A percentile compares a stretch with the other conserved stretches of the same genome.
Evolutionary conservation across 2,113 vertebrate genomes (phyloP).

Genomic region (Gymnocephalus cernua): DNA sequence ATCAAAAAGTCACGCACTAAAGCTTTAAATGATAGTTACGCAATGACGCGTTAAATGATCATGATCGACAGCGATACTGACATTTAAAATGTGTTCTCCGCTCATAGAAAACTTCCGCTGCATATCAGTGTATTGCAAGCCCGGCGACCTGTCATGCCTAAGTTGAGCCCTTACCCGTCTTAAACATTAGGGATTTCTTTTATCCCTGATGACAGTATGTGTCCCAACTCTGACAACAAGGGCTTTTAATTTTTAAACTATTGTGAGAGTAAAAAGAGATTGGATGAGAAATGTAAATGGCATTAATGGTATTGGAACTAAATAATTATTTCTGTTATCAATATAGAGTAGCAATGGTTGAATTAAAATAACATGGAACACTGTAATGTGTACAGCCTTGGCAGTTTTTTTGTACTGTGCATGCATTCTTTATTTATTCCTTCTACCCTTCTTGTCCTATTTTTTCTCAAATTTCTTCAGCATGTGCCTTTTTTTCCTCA

Average conservation of each 20-base stretch:
- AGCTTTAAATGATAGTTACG: too few relatives aligned
- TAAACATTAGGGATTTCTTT: too few relatives aligned
- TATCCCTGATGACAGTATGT: not conserved
- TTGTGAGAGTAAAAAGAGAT: not conserved
- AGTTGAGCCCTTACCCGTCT: too few relatives aligned
- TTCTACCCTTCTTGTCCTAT: not conserved
- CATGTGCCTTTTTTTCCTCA: slow-evolving; percentile 5
- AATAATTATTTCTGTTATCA: not conserved
- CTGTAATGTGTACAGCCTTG: not conserved
- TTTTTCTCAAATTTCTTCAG: not conserved
- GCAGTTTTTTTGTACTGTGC: not conserved
- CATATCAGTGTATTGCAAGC: too few relatives aligned
- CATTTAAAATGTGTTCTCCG: too few relatives aligned
- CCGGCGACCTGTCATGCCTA: too few relatives aligned
- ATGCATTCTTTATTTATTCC: not conserved
- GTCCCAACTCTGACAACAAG: not conserved
- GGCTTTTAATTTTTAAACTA: not conserved
- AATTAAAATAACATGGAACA: not conserved
- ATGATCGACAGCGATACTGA: too few relatives aligned
- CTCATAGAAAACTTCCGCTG: too few relatives aligned
- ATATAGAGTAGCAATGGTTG: not conserved
- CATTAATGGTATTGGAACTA: not conserved
- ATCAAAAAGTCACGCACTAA: too few relatives aligned
- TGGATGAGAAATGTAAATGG: not conserved
- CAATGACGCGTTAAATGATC: too few relatives aligned